Evolutionary conservation across 2,888 invertebrate species (phyloP), one percentile per base, ranked within the genome.

Genomic region (Tyria jacobaeae): DNA sequence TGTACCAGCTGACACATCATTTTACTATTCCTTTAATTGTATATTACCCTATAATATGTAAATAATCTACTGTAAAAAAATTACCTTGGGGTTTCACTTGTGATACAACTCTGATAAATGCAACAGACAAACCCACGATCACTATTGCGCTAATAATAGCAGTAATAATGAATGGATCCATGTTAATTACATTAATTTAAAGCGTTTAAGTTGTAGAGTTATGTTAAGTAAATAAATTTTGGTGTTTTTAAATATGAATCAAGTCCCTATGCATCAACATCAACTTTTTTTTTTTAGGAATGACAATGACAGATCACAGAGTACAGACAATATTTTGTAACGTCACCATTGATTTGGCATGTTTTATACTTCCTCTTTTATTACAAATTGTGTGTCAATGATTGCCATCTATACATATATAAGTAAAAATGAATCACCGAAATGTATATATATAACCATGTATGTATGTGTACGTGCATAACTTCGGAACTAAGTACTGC

Each of bases 141-240:
- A 91, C 83, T 71, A 93, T 73, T 60, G 88, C 91, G 73, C 91
- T 92, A 66, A 91, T 81, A 75, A 92, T 79, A 76, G 92, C 91
- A 62, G 92, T 91, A 68, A 92, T 87, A 63, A 93, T 89, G 71
- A 91, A 91, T 15, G 89, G 90, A 87, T 92, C 92, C 93, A 94
- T 94, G 41, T 54, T 54, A 39, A 48, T 31, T 12, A 15, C 1
- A 15, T n/a, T 10, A 12, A 27, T n/a, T 24, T 17, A 27, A 34
- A 9, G 15, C 7, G 27, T 44, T 31, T 21, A 21, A n/a, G n/a
- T 14, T 21, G 15, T 21, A n/a, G n/a, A n/a, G n/a, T n/a, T n/a
- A n/a, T n/a, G n/a, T 41, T 35, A 3, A 44, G 10, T 3, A 10
- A 10, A 21, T 44, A 14, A 1, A 12, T 21, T 12, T 4, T 41